Evolutionary conservation across 35 echinoderm and acorn worm species (phyloP), one percentile per base, ranked within the genome.

Genomic region (Apostichopus japonicus): DNA sequence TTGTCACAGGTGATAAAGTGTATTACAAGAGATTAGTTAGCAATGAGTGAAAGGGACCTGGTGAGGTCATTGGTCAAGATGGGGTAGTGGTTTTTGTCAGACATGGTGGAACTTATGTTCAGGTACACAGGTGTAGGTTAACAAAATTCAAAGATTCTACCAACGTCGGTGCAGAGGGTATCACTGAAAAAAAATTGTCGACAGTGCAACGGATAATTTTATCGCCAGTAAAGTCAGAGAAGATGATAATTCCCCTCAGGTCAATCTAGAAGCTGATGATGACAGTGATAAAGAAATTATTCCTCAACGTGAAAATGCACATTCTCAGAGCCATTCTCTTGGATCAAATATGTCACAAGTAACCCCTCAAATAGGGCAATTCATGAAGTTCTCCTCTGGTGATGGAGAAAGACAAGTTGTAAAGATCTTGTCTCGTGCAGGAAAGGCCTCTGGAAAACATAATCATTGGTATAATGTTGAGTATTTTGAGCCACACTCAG

Each of bases 391-490:
- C 61, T 27, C 8, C 8, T 24, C 61, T 10, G 61, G 33, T 22
- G 25, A 89, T 19, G 10, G 86, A 15, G 63, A 67, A 33, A 72
- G 13, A 11, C 14, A 27, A 53, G 23, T 88, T 4, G 25, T 89
- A 22, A 89, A 89, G 24, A 59, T 91, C 15, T 24, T 79, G 16
- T 77, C 72, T 52, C 10, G 90, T 19, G 90, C 90, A 55, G 73
- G 90, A 16, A 79, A 91, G 77, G 90, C 73, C 5, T 27, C 90
- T 77, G 90, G 90, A 16, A 78, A 78, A 23, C 27, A 54, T 19
- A 77, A 77, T 13, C 17, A 77, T n/a, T 77, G 88, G 88, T 90
- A 77, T 44, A 90, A 90, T 90, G 70, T 90, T 10, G 90, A 91
- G 58, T 79, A 22, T 72, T 79, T 78, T 53, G 53, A 23, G 5